phyloP scores from a whole-genome alignment of 2,888 invertebrate species.

The Amiota communis region DNA sequence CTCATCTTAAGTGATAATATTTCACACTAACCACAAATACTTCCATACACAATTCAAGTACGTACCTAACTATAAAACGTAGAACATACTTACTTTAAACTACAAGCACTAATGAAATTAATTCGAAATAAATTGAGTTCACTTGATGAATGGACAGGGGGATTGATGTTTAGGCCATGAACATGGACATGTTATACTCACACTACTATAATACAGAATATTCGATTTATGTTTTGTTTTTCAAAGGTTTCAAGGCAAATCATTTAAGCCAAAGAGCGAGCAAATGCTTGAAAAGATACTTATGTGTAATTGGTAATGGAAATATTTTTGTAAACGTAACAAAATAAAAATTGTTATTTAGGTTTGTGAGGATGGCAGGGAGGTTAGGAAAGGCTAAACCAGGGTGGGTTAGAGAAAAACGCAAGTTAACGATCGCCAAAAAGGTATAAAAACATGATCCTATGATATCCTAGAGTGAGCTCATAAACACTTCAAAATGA shows the following conservation, averaged over 20 bases:
- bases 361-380: neutral
- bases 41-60: too few relatives aligned
- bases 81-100: too few relatives aligned
- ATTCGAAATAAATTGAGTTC: slow-evolving; percentile 10
- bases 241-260: neutral
- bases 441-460: neutral
- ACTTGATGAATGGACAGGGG: neutral
- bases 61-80: too few relatives aligned
- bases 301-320: slow-evolving; percentile 14
- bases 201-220: neutral
- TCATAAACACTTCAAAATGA: neutral
- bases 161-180: too few relatives aligned
- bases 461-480: neutral
- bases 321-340: slow-evolving; percentile 13
- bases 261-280: slow-evolving; percentile 11
- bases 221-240: neutral
- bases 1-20: too few relatives aligned
- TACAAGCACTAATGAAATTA: neutral
- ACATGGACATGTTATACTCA: too few relatives aligned
- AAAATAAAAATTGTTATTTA: neutral
- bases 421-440: slow-evolving; percentile 4
- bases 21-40: too few relatives aligned
- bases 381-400: neutral
- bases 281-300: neutral
- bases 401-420: neutral